Evolutionary conservation across 2,797 vertebrate genomes (phyloP), one percentile per base, ranked within the genome.

Genomic region (Phoeniculus purpureus): DNA sequence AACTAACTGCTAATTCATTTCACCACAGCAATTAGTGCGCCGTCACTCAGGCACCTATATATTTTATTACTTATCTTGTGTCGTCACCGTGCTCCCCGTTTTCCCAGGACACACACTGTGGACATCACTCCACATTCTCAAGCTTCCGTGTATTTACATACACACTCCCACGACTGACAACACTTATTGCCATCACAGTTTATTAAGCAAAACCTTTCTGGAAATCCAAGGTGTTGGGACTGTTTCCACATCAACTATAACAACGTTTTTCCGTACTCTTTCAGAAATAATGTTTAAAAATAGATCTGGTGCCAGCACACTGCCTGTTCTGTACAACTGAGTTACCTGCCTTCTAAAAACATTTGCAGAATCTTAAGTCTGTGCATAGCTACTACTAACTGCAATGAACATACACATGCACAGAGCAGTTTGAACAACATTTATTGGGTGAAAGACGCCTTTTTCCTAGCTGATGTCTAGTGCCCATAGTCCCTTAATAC

Each of bases 121-220:
- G 87, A 85, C 60, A 34, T 92, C 72, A 75, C 62, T 87, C 21
- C 15, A 12, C 37, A 54, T 45, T 58, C 43, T 37, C 74, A 80
- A 85, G 16, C n/a, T 22, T 71, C 27, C 37, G 23, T 4, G 5
- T 26, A 48, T 4, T 16, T 21, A 40, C 6, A 4, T 6, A 3
- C 26, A 62, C 15, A 7, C 14, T 34, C 34, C 11, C 54, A 13
- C 78, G 88, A 85, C 40, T 88, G 86, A 50, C 89, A 87, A 90
- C 17, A 59, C 52, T 81, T 19, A 23, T 55, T 60, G 43, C 56
- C 59, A 32, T 67, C 87, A 91, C 82, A 81, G 80, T 71, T 87
- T 54, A 66, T 93, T 85, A 94, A 91, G 70, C 64, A 94, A 92
- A 79, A 87, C 73, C 50, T 82, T 81, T 37, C 7, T 29, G 56